A percentile compares a stretch with the other conserved stretches of the same genome.
Conservation (phyloP, 2,888 invertebrate genomes). For the Drosophila nr. medialis region DNA sequence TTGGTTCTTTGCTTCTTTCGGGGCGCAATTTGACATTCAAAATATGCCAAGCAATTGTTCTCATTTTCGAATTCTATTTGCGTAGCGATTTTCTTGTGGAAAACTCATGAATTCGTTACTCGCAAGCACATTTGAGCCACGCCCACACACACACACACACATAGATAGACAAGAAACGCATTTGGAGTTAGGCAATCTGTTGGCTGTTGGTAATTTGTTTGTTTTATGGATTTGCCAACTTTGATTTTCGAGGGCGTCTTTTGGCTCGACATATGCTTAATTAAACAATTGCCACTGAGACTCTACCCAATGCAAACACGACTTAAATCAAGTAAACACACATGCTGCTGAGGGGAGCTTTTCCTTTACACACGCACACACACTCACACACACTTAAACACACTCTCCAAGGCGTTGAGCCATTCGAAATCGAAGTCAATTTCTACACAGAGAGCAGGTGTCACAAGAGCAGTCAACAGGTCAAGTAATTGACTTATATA, state of each 20-base stretch:
- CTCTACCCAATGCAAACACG: slow-evolving; percentile 43
- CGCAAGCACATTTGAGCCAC: slow-evolving; percentile 42
- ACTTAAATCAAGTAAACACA: slow-evolving; percentile 48
- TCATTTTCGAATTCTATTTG: slow-evolving; percentile 43
- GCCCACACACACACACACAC: slow-evolving; percentile 24
- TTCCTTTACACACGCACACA: slow-evolving; percentile 10
- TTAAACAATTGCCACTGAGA: slow-evolving; percentile 57
- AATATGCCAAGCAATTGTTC: slow-evolving; percentile 39
- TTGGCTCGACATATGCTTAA: slow-evolving; percentile 58
- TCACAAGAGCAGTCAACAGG: slow-evolving; percentile 17
- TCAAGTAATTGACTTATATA: slow-evolving; percentile 31
- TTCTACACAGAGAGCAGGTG: background rate
- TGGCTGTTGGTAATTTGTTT: slow-evolving; percentile 72
- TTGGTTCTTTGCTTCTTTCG: slow-evolving; percentile 10
- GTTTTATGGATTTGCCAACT: slow-evolving; percentile 72
- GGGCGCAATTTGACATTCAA: slow-evolving; percentile 46
- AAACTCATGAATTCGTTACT: slow-evolving; percentile 44
- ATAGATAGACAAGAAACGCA: slow-evolving; percentile 1
- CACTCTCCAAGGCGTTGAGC: slow-evolving; percentile 21
- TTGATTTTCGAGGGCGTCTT: slow-evolving; percentile 58
- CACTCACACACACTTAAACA: slow-evolving; percentile 3
- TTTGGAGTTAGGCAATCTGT: slow-evolving; percentile 57
- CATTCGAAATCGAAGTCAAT: slow-evolving; percentile 38
- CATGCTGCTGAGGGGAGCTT: slow-evolving; percentile 29
- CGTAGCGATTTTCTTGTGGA: slow-evolving; percentile 51